Conservation (phyloP, 2,888 invertebrate species). For the Euzetes globulus region DNA sequence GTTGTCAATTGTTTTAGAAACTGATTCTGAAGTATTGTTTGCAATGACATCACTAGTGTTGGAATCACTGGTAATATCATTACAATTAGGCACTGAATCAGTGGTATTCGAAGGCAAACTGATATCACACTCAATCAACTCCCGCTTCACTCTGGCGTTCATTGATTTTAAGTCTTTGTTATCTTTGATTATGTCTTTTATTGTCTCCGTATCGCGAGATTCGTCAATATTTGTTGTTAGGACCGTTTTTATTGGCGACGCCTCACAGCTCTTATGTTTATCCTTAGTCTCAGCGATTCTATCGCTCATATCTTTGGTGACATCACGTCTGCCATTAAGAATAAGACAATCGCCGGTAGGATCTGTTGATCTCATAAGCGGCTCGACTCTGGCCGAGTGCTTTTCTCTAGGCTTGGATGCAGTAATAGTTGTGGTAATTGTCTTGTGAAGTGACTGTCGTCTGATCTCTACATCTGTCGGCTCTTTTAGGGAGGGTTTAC, state of each 20-base stretch:
- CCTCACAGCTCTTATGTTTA: background rate
- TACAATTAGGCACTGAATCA: slow-evolving; percentile 24
- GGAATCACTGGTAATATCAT: background rate
- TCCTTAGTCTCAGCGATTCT: background rate
- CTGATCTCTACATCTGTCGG: background rate
- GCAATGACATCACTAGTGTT: background rate
- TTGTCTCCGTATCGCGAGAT: background rate
- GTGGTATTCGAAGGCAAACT: slow-evolving; percentile 19
- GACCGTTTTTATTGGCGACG: background rate
- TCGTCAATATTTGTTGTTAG: background rate
- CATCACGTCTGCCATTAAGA: background rate
- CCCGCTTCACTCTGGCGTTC: background rate
- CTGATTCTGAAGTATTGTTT: background rate
- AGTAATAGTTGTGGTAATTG: slow-evolving; percentile 3
- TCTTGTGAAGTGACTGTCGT: background rate
- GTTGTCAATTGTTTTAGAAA: background rate
- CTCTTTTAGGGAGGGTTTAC: background rate
- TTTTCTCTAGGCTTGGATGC: background rate
- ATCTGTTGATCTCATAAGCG: background rate
- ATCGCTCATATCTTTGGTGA: background rate
- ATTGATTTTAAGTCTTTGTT: background rate
- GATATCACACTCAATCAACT: slow-evolving; percentile 24
- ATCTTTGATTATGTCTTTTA: background rate
- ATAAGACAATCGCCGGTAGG: background rate
- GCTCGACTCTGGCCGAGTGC: slow-evolving; percentile 11